Base-by-base conservation (phyloP, 2,113 vertebrate genomes). In the Sitta europaea region DNA sequence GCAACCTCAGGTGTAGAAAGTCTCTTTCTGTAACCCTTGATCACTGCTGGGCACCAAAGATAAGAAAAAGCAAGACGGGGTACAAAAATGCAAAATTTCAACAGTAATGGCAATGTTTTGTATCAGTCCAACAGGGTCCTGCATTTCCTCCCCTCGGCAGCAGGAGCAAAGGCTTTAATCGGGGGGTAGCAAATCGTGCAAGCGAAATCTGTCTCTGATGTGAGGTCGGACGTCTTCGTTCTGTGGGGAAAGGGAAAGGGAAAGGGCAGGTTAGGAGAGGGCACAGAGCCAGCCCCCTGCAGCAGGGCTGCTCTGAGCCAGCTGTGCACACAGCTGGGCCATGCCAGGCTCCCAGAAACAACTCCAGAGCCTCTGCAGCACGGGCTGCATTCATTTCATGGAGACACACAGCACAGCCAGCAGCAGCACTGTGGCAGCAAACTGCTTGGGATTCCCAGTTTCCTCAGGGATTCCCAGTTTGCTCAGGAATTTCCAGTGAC, bases 191-290 rank as follows among this genome's bases (percentile, higher is more conserved):
- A 99, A 98, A 98, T 99, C 99, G 94, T 99, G 99, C 98, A 99
- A 99, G 83, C 99, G 99, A 98, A 99, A 99, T 97, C 98, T 98
- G 97, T 99, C 99, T 97, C 99, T 98, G 97, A 99, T 99, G 88
- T 99, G 99, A 89, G 99, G 99, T 86, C 99, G 98, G 94, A 99
- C 99, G 96, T 99, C 99, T 98, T 99, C 99, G 65, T 99, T 99
- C 99, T 99, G 98, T 16, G 71, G 72, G 66, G n/a, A n/a, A n/a
- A n/a, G n/a, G n/a, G n/a, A n/a, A n/a, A n/a, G n/a, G 63, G 40
- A 72, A 31, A 91, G 61, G 62, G 84, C 19, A 31, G 35, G 51
- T 9, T 84, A 96, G 92, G 81, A 86, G 22, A 31, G 14, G 0
- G 5, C 27, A 19, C 62, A 35, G 31, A 17, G 45, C 50, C 14